Conservation (phyloP, 2,113 vertebrate genomes). For the Furnarius figulus region DNA sequence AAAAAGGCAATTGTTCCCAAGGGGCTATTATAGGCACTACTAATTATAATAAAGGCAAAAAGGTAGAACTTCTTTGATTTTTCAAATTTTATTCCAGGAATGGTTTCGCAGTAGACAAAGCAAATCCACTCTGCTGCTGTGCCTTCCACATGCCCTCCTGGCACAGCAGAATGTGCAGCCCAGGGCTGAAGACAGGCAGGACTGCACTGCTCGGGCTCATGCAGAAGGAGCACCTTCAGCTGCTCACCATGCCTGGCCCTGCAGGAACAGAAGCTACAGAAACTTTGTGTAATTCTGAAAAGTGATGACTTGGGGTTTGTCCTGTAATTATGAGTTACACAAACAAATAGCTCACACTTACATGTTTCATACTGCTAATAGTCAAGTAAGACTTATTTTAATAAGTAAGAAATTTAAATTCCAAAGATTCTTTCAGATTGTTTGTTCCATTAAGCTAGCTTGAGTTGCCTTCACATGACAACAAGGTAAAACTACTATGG, state of each 20-base stretch:
- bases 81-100: not conserved
- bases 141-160: fast-evolving
- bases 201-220: not conserved
- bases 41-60: not conserved
- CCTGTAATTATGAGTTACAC: not conserved
- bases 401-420: not conserved
- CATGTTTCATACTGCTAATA: not conserved
- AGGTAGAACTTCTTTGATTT: not conserved
- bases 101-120: not conserved
- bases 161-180: not conserved
- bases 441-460: not conserved
- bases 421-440: not conserved
- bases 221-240: not conserved
- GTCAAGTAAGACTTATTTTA: not conserved
- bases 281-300: not conserved
- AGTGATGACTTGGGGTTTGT: not conserved
- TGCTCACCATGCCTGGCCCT: not conserved
- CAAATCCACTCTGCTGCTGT: not conserved
- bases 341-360: not conserved
- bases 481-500: not conserved
- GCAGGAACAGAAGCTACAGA: not conserved
- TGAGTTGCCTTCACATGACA: not conserved
- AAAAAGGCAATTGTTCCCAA: not conserved
- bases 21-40: not conserved
- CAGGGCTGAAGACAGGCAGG: not conserved